Percentiles rank a stretch among this genome's conserved stretches.
Conservation (phyloP, 2,797 vertebrate species). For the Chromobotia macracanthus region DNA sequence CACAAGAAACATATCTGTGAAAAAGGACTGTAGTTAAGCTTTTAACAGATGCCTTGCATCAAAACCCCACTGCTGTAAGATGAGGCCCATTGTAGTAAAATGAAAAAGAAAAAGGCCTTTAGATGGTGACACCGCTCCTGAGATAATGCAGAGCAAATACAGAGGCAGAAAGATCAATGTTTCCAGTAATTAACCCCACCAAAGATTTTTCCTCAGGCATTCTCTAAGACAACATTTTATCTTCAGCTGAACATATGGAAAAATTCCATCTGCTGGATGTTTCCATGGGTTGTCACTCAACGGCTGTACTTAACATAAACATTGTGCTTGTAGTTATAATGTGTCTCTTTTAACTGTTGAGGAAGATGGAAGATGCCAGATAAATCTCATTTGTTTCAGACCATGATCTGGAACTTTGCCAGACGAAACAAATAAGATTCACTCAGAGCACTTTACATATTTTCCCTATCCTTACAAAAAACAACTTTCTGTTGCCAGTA, state of each 20-base stretch:
- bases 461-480: conserved; percentile 47
- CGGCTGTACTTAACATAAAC: neutral
- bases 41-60: conserved; percentile 58
- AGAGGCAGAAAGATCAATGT: neutral
- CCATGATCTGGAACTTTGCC: neutral
- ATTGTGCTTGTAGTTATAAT: neutral
- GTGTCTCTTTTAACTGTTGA: neutral
- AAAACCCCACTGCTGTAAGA: conserved; percentile 50
- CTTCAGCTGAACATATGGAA: conserved; percentile 25
- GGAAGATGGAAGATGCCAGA: neutral
- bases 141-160: neutral
- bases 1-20: conserved; percentile 71
- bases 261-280: neutral
- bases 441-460: conserved; percentile 55
- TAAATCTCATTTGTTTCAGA: neutral
- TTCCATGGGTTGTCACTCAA: neutral
- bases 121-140: neutral
- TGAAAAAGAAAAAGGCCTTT: neutral
- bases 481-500: conserved; percentile 44
- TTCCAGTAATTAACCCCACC: conserved; percentile 1
- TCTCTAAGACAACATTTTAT: neutral
- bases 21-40: conserved; percentile 43
- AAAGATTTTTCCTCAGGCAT: neutral
- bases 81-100: conserved; percentile 19
- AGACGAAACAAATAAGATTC: conserved; percentile 24